Conservation (phyloP, 2,797 vertebrate species). For the Micromesistius poutassou region DNA sequence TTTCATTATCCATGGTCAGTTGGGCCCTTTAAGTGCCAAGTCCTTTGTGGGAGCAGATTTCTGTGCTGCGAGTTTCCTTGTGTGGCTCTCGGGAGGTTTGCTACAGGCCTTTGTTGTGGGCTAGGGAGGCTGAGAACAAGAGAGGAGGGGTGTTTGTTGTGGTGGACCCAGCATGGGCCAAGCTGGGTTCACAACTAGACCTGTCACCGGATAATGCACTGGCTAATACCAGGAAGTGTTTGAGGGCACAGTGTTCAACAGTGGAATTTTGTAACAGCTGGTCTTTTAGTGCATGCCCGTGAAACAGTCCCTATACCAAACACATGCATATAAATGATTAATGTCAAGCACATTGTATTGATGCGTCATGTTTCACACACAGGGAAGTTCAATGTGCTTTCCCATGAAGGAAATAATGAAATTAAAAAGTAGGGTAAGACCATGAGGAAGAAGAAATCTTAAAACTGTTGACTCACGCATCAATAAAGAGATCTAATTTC, state of each 20-base stretch:
- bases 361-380: not conserved
- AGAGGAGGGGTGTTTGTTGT: constrained; percentile 48
- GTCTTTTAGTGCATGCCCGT: constrained; percentile 24
- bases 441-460: not conserved
- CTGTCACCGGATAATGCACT: constrained; percentile 9
- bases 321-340: constrained; percentile 3
- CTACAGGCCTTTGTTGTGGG: constrained; percentile 24
- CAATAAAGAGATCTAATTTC: not conserved
- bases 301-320: constrained; percentile 19
- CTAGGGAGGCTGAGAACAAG: constrained; percentile 39
- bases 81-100: constrained; percentile 34
- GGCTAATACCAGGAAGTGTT: constrained; percentile 42
- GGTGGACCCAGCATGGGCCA: constrained; percentile 45
- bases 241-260: constrained; percentile 29
- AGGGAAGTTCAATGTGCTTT: not conserved
- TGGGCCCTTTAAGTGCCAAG: constrained; percentile 45
- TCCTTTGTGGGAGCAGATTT: constrained; percentile 38
- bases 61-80: constrained; percentile 42
- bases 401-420: not conserved
- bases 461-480: not conserved
- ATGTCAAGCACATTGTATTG: not conserved
- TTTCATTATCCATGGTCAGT: constrained; percentile 60
- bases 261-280: constrained; percentile 36
- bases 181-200: constrained; percentile 32
- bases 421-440: not conserved